A percentile compares a stretch with the other conserved stretches of the same genome.
Conservation (phyloP, 2,113 vertebrate species). For the Odontophorus gujanensis region DNA sequence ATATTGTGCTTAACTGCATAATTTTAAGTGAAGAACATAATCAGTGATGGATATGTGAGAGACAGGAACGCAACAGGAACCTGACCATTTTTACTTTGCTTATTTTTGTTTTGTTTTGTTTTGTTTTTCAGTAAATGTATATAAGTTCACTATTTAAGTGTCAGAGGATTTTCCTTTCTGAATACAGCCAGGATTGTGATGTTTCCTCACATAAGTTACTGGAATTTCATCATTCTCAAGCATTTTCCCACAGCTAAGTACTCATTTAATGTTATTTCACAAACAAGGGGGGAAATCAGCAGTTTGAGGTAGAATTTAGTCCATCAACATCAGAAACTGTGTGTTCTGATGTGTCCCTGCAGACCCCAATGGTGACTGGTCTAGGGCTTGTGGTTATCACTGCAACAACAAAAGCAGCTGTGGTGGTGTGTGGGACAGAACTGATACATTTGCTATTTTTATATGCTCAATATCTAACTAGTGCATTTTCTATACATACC, state of each 20-base stretch:
- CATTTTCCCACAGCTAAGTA: not conserved
- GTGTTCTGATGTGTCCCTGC: not conserved
- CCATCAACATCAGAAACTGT: not conserved
- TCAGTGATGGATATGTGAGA: not conserved
- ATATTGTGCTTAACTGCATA: not conserved
- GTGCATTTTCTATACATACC: not conserved
- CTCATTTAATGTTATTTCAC: not conserved
- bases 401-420: not conserved
- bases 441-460: not conserved
- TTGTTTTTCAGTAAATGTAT: not conserved
- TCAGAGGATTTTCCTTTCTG: not conserved
- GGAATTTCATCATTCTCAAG: not conserved
- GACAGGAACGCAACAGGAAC: not conserved
- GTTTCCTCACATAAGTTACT: not conserved
- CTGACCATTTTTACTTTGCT: not conserved
- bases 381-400: not conserved
- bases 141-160: not conserved
- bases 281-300: not conserved
- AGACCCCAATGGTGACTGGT: rapidly evolving
- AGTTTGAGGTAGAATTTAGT: not conserved
- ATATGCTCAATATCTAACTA: not conserved
- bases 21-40: not conserved
- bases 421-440: not conserved
- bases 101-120: not conserved
- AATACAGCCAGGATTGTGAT: rapidly evolving